Conservation (phyloP, 2,888 invertebrate genomes). For the Dione juno region DNA sequence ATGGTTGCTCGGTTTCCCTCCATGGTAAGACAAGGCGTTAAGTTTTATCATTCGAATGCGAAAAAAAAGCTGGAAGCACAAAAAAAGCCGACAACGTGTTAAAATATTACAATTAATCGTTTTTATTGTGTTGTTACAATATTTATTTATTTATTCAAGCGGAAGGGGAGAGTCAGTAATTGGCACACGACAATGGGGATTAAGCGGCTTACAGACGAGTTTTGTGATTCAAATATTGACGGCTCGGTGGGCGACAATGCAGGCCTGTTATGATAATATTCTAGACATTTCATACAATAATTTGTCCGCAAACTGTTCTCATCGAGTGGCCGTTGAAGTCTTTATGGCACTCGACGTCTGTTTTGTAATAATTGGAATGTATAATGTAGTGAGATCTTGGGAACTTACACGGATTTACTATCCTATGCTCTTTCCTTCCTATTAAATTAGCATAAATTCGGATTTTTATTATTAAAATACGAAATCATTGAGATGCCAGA, state of each 20-base stretch:
- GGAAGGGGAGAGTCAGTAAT: slow-evolving; percentile 81
- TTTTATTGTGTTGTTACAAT: slow-evolving; percentile 64
- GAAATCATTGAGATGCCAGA: neutral
- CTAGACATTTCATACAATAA: slow-evolving; percentile 68
- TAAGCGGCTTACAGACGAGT: slow-evolving; percentile 74
- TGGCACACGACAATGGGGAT: slow-evolving; percentile 81
- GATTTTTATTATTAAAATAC: slow-evolving; percentile 14
- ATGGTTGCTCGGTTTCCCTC: too few relatives aligned
- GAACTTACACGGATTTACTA: slow-evolving; percentile 35
- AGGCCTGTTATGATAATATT: slow-evolving; percentile 81
- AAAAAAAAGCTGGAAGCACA: neutral
- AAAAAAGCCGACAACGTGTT: slow-evolving; percentile 46
- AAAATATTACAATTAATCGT: slow-evolving; percentile 52
- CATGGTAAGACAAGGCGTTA: too few relatives aligned
- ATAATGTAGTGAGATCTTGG: slow-evolving; percentile 52
- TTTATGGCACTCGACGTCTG: slow-evolving; percentile 50
- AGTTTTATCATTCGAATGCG: too few relatives aligned
- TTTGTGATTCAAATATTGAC: slow-evolving; percentile 79
- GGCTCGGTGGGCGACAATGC: slow-evolving; percentile 73
- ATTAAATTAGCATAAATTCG: slow-evolving; percentile 17
- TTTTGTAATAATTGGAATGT: slow-evolving; percentile 57
- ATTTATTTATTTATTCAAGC: slow-evolving; percentile 79
- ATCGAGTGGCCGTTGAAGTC: slow-evolving; percentile 54
- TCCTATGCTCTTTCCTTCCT: slow-evolving; percentile 19
- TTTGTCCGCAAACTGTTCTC: slow-evolving; percentile 62